Conservation (phyloP, 2,797 vertebrate genomes). For the Enteromius fasciolatus region DNA sequence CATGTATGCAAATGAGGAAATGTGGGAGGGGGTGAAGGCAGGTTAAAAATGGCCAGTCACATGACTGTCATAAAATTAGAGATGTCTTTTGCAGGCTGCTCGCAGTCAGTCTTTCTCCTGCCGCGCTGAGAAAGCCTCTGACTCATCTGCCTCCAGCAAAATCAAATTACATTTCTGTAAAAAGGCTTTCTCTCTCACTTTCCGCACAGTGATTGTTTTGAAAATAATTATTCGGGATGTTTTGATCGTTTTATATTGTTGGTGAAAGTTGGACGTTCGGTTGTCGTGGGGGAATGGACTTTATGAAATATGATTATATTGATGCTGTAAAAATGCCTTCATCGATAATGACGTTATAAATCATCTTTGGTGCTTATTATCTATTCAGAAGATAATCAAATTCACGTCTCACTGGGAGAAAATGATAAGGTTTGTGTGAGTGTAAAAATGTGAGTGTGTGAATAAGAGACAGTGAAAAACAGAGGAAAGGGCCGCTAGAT, state of each 20-base stretch:
- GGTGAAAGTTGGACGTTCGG: conserved; percentile 43
- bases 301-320: conserved; percentile 53
- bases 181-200: conserved; percentile 42
- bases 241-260: conserved; percentile 49
- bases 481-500: conserved; percentile 40
- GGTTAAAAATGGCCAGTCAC: conserved; percentile 35
- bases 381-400: conserved; percentile 65
- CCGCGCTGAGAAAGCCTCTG: conserved; percentile 36
- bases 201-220: conserved; percentile 37
- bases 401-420: conserved; percentile 51
- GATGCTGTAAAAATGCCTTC: conserved; percentile 58
- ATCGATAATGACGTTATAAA: conserved; percentile 57
- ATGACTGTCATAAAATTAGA: conserved; percentile 40
- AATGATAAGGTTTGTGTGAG: conserved; percentile 53
- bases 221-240: conserved; percentile 51
- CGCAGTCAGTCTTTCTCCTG: conserved; percentile 12
- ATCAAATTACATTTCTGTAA: conserved; percentile 50
- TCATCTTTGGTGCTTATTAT: conserved; percentile 62
- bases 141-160: conserved; percentile 45
- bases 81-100: conserved; percentile 25
- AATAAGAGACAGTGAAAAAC: conserved; percentile 31
- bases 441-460: conserved; percentile 21
- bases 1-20: conserved; percentile 25
- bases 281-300: conserved; percentile 47
- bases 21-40: conserved; percentile 6